A percentile compares a stretch with the other conserved stretches of the same genome.
Evolutionary conservation across 2,113 vertebrate genomes (phyloP).

Genomic region (Solea senegalensis): DNA sequence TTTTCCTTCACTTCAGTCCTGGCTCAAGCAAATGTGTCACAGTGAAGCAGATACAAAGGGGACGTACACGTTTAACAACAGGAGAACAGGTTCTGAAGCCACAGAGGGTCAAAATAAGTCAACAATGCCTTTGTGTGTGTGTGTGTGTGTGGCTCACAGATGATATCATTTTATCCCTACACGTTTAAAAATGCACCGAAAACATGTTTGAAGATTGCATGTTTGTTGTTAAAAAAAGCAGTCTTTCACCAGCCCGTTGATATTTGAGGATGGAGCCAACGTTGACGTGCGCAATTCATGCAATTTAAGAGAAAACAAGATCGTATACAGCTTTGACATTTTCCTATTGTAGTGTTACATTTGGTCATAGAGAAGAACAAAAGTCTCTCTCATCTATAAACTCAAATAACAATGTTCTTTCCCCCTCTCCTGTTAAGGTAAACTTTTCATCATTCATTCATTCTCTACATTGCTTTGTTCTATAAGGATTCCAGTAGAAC

Average conservation of each 20-base stretch:
- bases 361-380: conserved; percentile 38
- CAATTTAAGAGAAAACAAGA: conserved; percentile 26
- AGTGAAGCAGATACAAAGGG: conserved; percentile 67
- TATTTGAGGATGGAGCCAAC: conserved; percentile 3
- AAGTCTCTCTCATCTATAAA: conserved; percentile 16
- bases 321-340: not conserved
- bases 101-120: conserved; percentile 50
- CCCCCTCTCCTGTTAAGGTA: not conserved
- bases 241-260: conserved; percentile 23
- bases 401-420: conserved; percentile 2
- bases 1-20: conserved; percentile 69
- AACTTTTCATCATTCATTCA: not conserved
- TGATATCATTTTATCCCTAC: conserved; percentile 19
- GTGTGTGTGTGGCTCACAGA: conserved; percentile 12
- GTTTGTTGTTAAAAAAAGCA: conserved; percentile 23
- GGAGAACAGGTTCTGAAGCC: conserved; percentile 58
- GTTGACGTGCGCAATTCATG: conserved; percentile 26
- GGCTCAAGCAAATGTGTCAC: conserved; percentile 49
- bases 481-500: not conserved
- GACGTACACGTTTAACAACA: conserved; percentile 65
- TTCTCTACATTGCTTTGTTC: not conserved
- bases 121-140: conserved; percentile 19
- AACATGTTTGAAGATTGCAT: conserved; percentile 22
- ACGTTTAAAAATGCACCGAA: conserved; percentile 24
- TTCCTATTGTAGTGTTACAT: conserved; percentile 58